Evolutionary conservation across 2,797 vertebrate species (phyloP), one percentile per base, ranked within the genome.

Genomic region (Silurus aristotelis): DNA sequence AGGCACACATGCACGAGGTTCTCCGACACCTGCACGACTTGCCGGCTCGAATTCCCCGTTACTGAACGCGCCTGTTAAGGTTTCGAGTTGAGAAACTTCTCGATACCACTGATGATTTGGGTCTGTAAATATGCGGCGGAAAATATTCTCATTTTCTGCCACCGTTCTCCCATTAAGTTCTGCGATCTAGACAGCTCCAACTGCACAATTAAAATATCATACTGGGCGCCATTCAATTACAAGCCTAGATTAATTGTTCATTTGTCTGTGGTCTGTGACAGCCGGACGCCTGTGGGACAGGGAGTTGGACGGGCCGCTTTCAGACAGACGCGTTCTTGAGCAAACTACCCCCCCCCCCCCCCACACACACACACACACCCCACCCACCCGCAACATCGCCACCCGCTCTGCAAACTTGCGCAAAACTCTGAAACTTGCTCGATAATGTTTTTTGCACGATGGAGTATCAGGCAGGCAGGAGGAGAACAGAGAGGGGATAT

Each of bases 181-280:
- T 87, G 94, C 93, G 91, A 90, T 93, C 94, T 93, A 93, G 95
- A 93, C 92, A 91, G 93, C 93, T 94, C 94, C 94, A 94, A 95
- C 94, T 95, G 93, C 93, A 94, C 94, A 95, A 95, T 95, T 95
- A 95, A 91, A 92, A 92, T 93, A 93, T 94, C 91, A 92, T 92
- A 88, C 91, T 88, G 89, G 88, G 90, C 94, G 95, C 93, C 95
- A 94, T 92, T 94, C 93, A 95, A 95, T 95, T 96, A 95, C 92
- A 83, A 14, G 89, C 87, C 91, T 84, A 93, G 93, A 95, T 95
- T 95, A 95, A 94, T 92, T 91, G 93, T 93, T 94, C 92, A 93
- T 93, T 93, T 94, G 89, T 91, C 89, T 89, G 89, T 87, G 89
- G 88, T 91, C 84, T 90, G 89, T 89, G 89, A 91, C 89, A 91